Percentiles rank a stretch among this genome's conserved stretches.
These are phyloP conservation scores for Platycheirus rosarum DNA, from an alignment of 2,888 invertebrate genomes.

Conservation along the genomic window DNA sequence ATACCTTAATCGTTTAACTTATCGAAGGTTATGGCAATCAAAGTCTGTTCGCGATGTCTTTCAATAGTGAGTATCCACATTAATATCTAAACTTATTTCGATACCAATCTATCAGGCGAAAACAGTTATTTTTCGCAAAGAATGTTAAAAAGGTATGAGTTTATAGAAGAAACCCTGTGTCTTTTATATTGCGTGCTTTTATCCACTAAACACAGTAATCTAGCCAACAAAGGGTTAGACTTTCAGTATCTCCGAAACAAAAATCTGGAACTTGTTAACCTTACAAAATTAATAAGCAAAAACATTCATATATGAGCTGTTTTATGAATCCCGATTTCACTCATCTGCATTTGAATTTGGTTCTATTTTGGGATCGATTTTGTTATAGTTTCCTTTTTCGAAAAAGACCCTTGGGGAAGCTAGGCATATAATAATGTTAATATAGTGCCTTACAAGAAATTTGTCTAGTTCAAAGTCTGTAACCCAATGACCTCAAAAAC, in stretches of 20 bases:
- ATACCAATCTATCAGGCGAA: conserved; percentile 44
- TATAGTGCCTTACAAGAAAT: not conserved
- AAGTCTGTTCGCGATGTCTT: conserved; percentile 48
- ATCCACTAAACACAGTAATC: conserved; percentile 54
- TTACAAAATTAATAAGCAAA: conserved; percentile 52
- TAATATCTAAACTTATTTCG: conserved; percentile 42
- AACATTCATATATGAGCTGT: conserved; percentile 33
- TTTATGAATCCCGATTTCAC: conserved; percentile 1
- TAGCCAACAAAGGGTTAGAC: conserved; percentile 36
- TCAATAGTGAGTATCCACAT: conserved; percentile 20
- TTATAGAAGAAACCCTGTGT: conserved; percentile 1
- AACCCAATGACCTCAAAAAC: conserved; percentile 72
- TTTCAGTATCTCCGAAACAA: conserved; percentile 10
- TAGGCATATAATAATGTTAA: too few relatives aligned
- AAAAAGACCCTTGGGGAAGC: not conserved
- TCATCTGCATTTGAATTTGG: not conserved
- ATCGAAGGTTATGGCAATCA: conserved; percentile 57
- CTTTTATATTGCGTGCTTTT: conserved; percentile 53
- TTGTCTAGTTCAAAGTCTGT: conserved; percentile 55
- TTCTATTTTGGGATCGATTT: not conserved
- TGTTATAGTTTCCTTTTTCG: too few relatives aligned
- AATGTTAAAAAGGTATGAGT: conserved; percentile 10
- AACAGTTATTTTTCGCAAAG: conserved; percentile 17
- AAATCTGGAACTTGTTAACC: conserved; percentile 30
- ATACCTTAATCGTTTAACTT: conserved; percentile 44